Percentiles rank a stretch among this genome's conserved stretches.
phyloP scores from a whole-genome alignment of 2,888 invertebrate species.

The Diaprepes abbreviatus region DNA sequence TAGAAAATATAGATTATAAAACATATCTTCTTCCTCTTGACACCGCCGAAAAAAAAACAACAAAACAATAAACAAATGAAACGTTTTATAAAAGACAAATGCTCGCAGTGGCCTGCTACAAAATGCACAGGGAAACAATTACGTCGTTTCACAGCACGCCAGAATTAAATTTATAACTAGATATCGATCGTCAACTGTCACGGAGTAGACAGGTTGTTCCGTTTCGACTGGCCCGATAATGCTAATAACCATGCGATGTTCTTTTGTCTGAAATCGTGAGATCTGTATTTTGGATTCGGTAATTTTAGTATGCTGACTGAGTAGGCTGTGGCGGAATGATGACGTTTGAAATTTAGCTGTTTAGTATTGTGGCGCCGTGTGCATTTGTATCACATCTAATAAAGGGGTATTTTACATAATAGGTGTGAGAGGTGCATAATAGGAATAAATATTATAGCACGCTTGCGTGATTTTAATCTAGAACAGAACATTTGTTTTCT shows the following conservation, averaged over 20 bases:
- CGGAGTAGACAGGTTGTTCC: constrained; percentile 43
- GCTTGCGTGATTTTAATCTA: too few relatives aligned
- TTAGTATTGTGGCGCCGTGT: not conserved
- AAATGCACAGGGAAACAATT: constrained; percentile 43
- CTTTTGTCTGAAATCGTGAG: constrained; percentile 41
- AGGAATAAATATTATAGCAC: too few relatives aligned
- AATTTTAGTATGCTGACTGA: constrained; percentile 9
- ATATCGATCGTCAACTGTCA: constrained; percentile 48
- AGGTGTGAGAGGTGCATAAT: not conserved
- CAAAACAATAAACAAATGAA: not conserved
- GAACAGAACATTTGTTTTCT: too few relatives aligned
- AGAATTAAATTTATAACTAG: constrained; percentile 46
- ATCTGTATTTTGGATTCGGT: constrained; percentile 38
- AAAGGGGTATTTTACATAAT: not conserved
- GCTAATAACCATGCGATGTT: constrained; percentile 49
- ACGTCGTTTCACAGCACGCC: constrained; percentile 45
- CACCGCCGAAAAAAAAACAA: not conserved
- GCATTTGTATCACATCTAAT: not conserved
- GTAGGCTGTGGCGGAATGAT: not conserved
- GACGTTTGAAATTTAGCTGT: constrained; percentile 4
- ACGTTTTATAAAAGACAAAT: constrained; percentile 18
- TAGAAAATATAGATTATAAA: too few relatives aligned
- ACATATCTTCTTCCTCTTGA: too few relatives aligned
- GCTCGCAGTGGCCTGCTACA: constrained; percentile 3
- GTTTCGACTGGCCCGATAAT: constrained; percentile 46